A percentile compares a stretch with the other conserved stretches of the same genome.
These are phyloP conservation scores for Tragelaphus oryx DNA, from an alignment of 2,797 vertebrate species.

Conservation along the genomic window DNA sequence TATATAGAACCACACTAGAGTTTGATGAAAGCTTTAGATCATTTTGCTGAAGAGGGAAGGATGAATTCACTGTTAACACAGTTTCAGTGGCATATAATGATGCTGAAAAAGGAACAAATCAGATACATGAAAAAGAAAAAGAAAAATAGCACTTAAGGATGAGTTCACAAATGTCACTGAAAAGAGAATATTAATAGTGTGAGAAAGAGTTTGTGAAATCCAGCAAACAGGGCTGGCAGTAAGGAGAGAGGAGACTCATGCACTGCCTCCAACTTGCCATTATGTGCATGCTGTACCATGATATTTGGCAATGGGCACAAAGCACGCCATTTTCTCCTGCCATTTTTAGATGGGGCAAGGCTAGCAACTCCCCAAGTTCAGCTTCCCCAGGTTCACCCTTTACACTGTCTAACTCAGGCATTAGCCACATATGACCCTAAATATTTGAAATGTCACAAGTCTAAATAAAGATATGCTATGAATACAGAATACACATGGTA, in stretches of 20 bases:
- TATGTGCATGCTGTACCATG: too few species aligned
- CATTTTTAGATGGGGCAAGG: neutral
- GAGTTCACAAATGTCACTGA: neutral
- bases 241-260: rapidly evolving
- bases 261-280: rapidly evolving
- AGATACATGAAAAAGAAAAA: neutral
- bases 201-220: neutral
- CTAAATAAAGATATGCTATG: neutral
- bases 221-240: rapidly evolving
- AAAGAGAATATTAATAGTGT: too few species aligned
- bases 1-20: too few species aligned
- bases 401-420: rapidly evolving
- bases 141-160: neutral
- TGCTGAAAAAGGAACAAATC: neutral
- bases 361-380: neutral
- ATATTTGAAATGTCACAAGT: neutral
- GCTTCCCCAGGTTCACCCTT: rapidly evolving
- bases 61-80: neutral
- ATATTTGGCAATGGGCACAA: neutral
- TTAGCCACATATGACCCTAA: rapidly evolving
- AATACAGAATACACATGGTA: rapidly evolving
- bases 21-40: neutral
- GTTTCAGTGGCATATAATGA: neutral
- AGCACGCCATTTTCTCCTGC: neutral
- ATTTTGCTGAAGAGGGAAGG: neutral